A percentile compares a stretch with the other conserved stretches of the same genome.
Evolutionary conservation across 2,113 vertebrate genomes (phyloP).

Genomic region (Pedetes capensis): DNA sequence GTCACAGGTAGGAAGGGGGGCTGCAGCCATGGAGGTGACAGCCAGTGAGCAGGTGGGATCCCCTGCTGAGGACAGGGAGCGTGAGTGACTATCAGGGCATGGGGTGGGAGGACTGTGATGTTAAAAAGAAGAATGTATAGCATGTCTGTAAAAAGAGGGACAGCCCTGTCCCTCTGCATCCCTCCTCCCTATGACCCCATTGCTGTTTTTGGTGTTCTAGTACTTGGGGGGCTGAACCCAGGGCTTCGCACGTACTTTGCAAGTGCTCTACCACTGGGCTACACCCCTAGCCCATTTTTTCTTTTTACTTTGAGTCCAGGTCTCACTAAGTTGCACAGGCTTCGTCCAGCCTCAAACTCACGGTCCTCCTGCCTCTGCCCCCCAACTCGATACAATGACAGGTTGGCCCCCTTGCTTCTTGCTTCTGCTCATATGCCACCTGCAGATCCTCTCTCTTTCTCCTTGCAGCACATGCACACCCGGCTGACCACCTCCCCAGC

Average conservation of each 20-base stretch:
- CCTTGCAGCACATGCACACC: no score
- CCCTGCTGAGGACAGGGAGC: not conserved
- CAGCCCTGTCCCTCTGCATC: not conserved
- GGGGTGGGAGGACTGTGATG: not conserved
- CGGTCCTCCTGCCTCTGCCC: no score
- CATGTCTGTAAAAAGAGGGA: not conserved
- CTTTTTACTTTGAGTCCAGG: no score
- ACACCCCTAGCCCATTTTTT: no score
- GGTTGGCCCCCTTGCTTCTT: not conserved
- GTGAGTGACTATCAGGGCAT: not conserved
- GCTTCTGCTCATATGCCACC: not conserved
- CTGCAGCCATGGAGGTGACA: not conserved
- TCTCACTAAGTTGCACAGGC: no score
- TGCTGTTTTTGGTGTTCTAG: no score
- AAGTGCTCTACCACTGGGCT: no score
- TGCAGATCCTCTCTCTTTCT: no score
- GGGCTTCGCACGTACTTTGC: no score
- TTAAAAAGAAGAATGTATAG: not conserved
- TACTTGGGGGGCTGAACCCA: no score
- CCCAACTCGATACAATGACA: no score
- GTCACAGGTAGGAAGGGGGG: not conserved
- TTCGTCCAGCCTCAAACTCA: no score
- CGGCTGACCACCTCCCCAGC: rapidly evolving
- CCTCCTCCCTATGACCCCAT: not conserved
- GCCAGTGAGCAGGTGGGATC: rapidly evolving